Evolutionary conservation across 2,113 vertebrate species (phyloP), one percentile per base, ranked within the genome.

Genomic region (Ploceus nigricollis): DNA sequence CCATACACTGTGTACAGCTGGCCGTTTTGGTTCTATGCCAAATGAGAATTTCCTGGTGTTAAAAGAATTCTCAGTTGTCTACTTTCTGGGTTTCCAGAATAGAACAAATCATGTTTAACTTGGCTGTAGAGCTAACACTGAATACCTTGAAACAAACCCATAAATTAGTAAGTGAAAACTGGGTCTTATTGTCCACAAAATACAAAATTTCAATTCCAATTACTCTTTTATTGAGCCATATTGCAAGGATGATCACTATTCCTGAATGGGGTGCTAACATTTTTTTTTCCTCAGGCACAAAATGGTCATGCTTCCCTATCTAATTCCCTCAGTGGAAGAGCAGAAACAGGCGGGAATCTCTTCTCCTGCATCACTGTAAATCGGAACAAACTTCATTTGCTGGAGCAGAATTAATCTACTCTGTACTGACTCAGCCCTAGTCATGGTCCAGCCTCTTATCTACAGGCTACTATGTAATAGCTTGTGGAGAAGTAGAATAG

Each of bases 21-120:
- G 82, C 88, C 3, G 0, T 90, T 82, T 88, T 97, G 96, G 85
- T 96, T 40, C 72, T 60, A 24, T 95, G 93, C 96, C 96, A 96
- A 95, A 93, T 89, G 88, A 94, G 86, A 96, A 78, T 96, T 94
- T 94, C 42, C 86, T 93, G 81, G 88, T 87, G 92, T 92, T 85
- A 95, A 97, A 96, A 93, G 90, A 94, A 94, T 93, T 71, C 90
- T 94, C 93, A 78, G 48, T 93, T 96, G 94, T 89, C 92, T 96
- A 75, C 63, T 95, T 94, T 93, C 69, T 90, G 71, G 37, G 79
- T 79, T 96, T 86, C 60, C 82, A 92, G 68, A 81, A 75, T 58
- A 90, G 85, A n/a, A 88, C 89, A 94, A 94, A 96, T 96, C 88
- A 90, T 75, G 80, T 87, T 95, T 96, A 95, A 94, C 76, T 93